A percentile compares a stretch with the other conserved stretches of the same genome.
Conservation (phyloP, 1,140 invertebrate genomes). For the Phortica variegata region DNA sequence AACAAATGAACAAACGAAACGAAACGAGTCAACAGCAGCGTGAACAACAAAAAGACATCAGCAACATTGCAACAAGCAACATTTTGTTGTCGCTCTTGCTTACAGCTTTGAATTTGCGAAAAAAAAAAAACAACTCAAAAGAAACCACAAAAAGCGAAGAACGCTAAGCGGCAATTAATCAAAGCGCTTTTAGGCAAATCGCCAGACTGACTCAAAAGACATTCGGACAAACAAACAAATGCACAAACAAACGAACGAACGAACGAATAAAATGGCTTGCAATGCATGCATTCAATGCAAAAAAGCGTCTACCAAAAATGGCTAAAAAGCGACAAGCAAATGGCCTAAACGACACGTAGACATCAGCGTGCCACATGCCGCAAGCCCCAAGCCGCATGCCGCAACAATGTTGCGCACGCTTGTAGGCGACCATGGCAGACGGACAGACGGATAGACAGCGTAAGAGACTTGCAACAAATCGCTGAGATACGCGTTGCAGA, state of each 20-base stretch:
- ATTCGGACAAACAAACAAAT: slow-evolving; percentile 47
- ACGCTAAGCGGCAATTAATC: slow-evolving; percentile 52
- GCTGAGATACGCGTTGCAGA: no score
- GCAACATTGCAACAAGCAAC: slow-evolving; percentile 29
- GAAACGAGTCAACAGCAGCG: slow-evolving; percentile 26
- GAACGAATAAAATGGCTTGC: no score
- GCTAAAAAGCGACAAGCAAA: slow-evolving; percentile 41
- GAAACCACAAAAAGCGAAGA: no score
- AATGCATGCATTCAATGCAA: no score
- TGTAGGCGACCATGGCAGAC: not conserved
- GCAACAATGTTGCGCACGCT: not conserved
- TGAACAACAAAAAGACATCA: slow-evolving; percentile 10
- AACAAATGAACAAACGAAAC: no score
- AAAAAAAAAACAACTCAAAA: no score
- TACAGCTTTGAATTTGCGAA: no score
- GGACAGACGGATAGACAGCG: no score
- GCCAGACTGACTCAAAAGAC: no score
- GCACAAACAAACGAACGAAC: slow-evolving; percentile 7
- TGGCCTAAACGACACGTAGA: not conserved
- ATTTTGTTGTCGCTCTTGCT: no score
- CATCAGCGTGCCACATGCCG: not conserved
- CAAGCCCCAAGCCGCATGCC: not conserved
- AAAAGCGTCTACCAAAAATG: slow-evolving; percentile 51
- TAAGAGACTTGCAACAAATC: no score
- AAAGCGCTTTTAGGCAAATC: slow-evolving; percentile 45